A percentile compares a stretch with the other conserved stretches of the same genome.
Evolutionary conservation across 1,140 invertebrate species (phyloP).

Genomic region (Dendroctonus valens): DNA sequence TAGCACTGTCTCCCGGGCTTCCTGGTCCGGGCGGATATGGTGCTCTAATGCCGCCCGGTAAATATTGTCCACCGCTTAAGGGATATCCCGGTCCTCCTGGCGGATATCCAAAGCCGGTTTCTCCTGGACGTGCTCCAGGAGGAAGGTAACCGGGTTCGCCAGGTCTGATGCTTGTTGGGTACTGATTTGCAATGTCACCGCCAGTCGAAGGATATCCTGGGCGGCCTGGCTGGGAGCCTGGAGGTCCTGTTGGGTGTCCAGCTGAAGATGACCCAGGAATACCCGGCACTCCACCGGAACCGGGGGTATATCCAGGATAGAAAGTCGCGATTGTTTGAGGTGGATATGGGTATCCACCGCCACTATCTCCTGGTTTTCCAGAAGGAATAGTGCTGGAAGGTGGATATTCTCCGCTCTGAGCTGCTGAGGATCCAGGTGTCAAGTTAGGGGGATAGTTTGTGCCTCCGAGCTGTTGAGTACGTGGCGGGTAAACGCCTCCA

Average conservation of each 20-base stretch:
- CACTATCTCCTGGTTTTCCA: constrained; percentile 4
- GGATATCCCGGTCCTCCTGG: background rate
- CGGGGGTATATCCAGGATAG: background rate
- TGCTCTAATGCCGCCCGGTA: too few relatives aligned
- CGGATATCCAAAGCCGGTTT: constrained; percentile 5
- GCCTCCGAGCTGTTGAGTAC: background rate
- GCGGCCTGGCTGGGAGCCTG: too few relatives aligned
- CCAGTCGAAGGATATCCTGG: too few relatives aligned
- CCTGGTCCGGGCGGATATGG: too few relatives aligned
- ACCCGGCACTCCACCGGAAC: background rate
- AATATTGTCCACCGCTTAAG: too few relatives aligned
- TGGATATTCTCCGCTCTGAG: too few relatives aligned
- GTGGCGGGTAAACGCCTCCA: background rate
- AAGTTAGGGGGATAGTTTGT: too few relatives aligned
- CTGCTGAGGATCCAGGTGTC: too few relatives aligned
- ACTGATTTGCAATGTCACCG: too few relatives aligned
- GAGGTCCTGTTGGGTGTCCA: too few relatives aligned
- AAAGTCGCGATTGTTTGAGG: too few relatives aligned
- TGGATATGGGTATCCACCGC: background rate
- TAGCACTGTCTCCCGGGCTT: background rate
- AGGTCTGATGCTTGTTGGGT: constrained; percentile 3
- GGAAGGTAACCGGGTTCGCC: background rate
- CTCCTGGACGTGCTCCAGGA: constrained; percentile 1
- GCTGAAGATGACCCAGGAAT: too few relatives aligned
- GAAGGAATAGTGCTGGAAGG: background rate